phyloP scores from a whole-genome alignment of 2,797 vertebrate genomes.

The Tenualosa ilisha region DNA sequence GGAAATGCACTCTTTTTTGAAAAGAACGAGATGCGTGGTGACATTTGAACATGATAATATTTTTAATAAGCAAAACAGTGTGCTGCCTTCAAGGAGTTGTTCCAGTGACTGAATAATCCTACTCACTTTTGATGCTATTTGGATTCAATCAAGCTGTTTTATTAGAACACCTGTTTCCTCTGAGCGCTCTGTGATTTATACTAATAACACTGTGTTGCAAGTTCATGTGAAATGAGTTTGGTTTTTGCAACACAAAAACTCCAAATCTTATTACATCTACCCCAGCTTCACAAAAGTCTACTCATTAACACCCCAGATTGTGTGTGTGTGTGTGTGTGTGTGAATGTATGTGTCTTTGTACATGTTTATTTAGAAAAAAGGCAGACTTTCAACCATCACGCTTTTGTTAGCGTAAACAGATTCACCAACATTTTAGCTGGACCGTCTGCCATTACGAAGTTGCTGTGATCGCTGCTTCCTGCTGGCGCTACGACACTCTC shows the following conservation, averaged over 20 bases:
- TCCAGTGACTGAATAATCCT: constrained; percentile 42
- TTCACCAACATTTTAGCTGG: not conserved
- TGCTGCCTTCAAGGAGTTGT: constrained; percentile 38
- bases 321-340: constrained; percentile 16
- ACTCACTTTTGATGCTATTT: constrained; percentile 8
- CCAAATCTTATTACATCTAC: not conserved
- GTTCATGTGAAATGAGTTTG: not conserved
- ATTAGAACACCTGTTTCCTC: constrained; percentile 67
- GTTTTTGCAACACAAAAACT: constrained; percentile 1
- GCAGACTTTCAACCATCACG: not conserved
- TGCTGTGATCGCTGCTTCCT: not conserved
- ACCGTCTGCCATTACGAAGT: not conserved
- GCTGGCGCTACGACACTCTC: not conserved
- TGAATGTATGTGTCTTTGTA: not conserved
- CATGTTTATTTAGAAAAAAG: not conserved
- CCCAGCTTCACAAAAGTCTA: not conserved
- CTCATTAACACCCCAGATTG: not conserved
- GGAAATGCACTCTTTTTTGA: constrained; percentile 59
- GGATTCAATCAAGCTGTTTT: constrained; percentile 44
- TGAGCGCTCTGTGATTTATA: not conserved
- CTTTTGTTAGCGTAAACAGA: not conserved
- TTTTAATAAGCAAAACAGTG: constrained; percentile 66
- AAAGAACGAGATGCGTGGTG: constrained; percentile 59
- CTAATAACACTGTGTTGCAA: not conserved
- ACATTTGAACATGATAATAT: constrained; percentile 66